Conservation (phyloP, 2,888 invertebrate species). For the Notocelia uddmanniana region DNA sequence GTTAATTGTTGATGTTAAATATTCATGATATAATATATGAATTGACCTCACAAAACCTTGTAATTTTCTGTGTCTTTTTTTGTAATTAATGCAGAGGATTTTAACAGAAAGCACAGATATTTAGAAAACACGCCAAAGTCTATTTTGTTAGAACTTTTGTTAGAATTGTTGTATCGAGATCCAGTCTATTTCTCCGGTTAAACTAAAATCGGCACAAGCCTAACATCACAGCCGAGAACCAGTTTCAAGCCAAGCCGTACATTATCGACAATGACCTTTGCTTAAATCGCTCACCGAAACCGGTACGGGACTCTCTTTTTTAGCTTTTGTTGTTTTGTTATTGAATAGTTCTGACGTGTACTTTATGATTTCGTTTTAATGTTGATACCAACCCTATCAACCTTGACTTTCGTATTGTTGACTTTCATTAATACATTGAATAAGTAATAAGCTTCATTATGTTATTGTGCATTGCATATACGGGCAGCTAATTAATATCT, state of each 20-base stretch:
- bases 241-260: conserved; percentile 35
- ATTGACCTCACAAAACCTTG: background rate
- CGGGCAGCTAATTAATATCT: background rate
- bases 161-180: background rate
- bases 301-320: conserved; percentile 52
- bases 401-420: conserved; percentile 30
- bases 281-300: conserved; percentile 60
- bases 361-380: conserved; percentile 26
- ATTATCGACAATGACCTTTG: conserved; percentile 62
- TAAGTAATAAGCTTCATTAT: background rate
- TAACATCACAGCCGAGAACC: conserved; percentile 37
- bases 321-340: conserved; percentile 39
- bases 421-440: background rate
- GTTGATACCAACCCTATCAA: conserved; percentile 15
- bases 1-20: background rate
- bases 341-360: conserved; percentile 35
- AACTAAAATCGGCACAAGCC: conserved; percentile 29
- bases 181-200: conserved; percentile 16
- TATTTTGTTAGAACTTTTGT: background rate
- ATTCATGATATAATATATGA: background rate
- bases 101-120: background rate
- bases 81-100: background rate
- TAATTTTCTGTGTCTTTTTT: no score
- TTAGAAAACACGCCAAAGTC: background rate
- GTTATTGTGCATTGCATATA: background rate